Percentiles rank a stretch among this genome's conserved stretches.
Conservation (phyloP, 1,140 invertebrate species). For the Drosophila albomicans region DNA sequence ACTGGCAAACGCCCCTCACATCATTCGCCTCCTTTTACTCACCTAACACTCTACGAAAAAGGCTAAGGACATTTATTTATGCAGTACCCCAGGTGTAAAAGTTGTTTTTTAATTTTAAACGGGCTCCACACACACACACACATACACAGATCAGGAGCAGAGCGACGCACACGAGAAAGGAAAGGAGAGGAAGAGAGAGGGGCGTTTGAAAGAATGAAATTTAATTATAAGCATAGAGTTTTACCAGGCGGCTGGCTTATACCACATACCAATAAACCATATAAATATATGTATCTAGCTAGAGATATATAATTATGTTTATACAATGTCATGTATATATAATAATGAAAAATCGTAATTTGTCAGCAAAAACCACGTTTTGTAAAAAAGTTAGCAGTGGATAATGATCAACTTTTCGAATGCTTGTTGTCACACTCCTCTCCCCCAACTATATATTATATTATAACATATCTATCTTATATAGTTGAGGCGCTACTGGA, state of each 20-base stretch:
- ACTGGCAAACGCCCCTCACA: constrained; percentile 17
- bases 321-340: constrained; percentile 43
- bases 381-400: constrained; percentile 29
- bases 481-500: constrained; percentile 4
- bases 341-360: constrained; percentile 12
- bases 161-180: constrained; percentile 18
- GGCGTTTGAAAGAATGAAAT: constrained; percentile 36
- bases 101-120: constrained; percentile 82
- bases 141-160: constrained; percentile 12
- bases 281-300: constrained; percentile 5
- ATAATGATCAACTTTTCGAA: constrained; percentile 16
- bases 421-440: constrained; percentile 1
- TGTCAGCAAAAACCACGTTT: constrained; percentile 1
- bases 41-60: constrained; percentile 33
- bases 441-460: constrained; percentile 1
- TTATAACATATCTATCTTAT: not conserved
- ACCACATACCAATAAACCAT: constrained; percentile 15
- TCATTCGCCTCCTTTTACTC: not conserved
- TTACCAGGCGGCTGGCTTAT: constrained; percentile 46
- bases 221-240: constrained; percentile 72
- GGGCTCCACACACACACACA: constrained; percentile 31
- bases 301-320: constrained; percentile 8
- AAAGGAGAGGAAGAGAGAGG: not conserved
- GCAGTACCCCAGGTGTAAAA: constrained; percentile 66
- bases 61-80: constrained; percentile 79